Evolutionary conservation across 2,888 invertebrate genomes (phyloP), one percentile per base, ranked within the genome.

Genomic region (Amphiduros pacificus): DNA sequence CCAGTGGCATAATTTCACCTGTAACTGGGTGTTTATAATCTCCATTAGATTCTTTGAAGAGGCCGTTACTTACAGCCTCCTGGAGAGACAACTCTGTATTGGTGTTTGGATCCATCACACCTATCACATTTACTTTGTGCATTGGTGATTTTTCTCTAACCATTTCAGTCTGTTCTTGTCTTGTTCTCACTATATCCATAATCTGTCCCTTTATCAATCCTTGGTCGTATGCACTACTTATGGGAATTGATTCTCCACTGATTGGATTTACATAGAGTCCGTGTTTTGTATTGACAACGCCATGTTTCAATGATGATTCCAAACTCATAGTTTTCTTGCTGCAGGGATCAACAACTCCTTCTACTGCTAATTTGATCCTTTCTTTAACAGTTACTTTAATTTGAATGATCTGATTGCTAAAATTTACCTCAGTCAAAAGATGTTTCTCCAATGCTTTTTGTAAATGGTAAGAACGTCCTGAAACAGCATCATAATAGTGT

Each of bases 241-340:
- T 14, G 5, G 50, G 28, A n/a, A 59, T 58, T 6, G 51, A 44
- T 31, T 63, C 32, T 29, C 65, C 65, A 27, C 63, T 62, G 20
- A 32, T 41, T 27, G 59, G 28, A 40, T 71, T 61, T 2, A 57
- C 51, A 49, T 62, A 70, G 9, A 54, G 14, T 6, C 77, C 78
- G 50, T 78, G 76, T 64, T 78, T 73, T 26, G 74, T 72, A 83
- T 92, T 90, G 68, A 94, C 87, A 22, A 83, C 78, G 5, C 91
- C 92, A 58, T 89, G 87, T 61, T 88, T 86, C 1, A 94, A 87
- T 14, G 83, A 83, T 63, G 82, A 77, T 60, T 71, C 66, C 5
- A 90, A 86, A 76, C 94, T 91, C 65, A 94, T 82, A 65, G 94
- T 86, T 82, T 92, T 89, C 4, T 95, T 95, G 24, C 91, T 90